A percentile compares a stretch with the other conserved stretches of the same genome.
Evolutionary conservation across 2,113 vertebrate species (phyloP).

Genomic region (Zootoca vivipara): DNA sequence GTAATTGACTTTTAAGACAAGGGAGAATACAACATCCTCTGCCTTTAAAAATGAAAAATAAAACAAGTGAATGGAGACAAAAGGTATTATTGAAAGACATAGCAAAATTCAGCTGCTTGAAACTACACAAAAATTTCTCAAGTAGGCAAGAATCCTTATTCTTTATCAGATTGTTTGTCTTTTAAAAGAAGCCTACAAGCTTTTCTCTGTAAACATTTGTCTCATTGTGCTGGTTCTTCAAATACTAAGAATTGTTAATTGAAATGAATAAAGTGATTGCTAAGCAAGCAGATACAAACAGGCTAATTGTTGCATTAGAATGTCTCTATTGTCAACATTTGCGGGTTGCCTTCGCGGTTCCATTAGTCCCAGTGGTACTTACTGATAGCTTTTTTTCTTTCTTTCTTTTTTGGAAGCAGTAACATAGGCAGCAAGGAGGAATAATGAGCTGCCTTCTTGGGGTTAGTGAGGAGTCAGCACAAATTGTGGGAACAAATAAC

Average conservation of each 20-base stretch:
- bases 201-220: conserved; percentile 62
- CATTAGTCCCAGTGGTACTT: conserved; percentile 69
- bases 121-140: conserved; percentile 57
- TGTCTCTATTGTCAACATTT: conserved; percentile 67
- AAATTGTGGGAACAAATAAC: conserved; percentile 72
- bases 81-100: conserved; percentile 58
- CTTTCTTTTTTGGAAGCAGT: conserved; percentile 20
- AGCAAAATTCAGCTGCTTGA: conserved; percentile 51
- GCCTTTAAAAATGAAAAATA: conserved; percentile 44
- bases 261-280: conserved; percentile 67
- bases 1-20: conserved; percentile 41
- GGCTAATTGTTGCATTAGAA: conserved; percentile 68
- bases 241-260: conserved; percentile 67
- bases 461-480: conserved; percentile 66
- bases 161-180: conserved; percentile 57
- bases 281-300: conserved; percentile 64
- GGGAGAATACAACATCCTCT: conserved; percentile 15
- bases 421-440: conserved; percentile 55
- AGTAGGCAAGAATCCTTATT: conserved; percentile 56
- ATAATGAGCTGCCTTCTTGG: conserved; percentile 67
- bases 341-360: conserved; percentile 70
- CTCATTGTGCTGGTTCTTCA: conserved; percentile 66
- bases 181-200: conserved; percentile 31
- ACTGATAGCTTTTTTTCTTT: conserved; percentile 55
- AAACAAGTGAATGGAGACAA: conserved; percentile 34